Evolutionary conservation across 2,797 vertebrate species (phyloP).

Genomic region (Sciurus carolinensis): DNA sequence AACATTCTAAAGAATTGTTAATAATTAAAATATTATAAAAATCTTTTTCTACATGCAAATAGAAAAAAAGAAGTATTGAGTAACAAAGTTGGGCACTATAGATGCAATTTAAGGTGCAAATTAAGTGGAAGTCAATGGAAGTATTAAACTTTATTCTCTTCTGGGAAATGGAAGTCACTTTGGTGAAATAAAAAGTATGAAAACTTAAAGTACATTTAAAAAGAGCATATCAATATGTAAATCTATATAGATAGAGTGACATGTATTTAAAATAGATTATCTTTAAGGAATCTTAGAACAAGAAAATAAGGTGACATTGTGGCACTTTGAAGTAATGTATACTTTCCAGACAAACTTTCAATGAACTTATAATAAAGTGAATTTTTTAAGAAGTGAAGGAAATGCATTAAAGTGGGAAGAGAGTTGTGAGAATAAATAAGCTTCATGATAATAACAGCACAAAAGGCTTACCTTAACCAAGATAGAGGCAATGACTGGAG

Average conservation of each 20-base stretch:
- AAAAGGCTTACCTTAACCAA: neutral
- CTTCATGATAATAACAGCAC: neutral
- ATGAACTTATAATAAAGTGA: neutral
- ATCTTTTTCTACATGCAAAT: neutral
- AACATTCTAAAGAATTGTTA: neutral
- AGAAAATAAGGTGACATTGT: neutral
- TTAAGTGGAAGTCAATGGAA: neutral
- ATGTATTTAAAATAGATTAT: neutral
- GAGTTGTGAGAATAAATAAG: neutral
- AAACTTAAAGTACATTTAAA: neutral
- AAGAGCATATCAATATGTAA: neutral
- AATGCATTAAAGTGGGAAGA: neutral
- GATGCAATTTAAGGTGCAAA: neutral
- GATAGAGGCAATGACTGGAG: neutral
- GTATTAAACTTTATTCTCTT: neutral
- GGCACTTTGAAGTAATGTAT: neutral
- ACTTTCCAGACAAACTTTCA: neutral
- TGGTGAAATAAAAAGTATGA: neutral
- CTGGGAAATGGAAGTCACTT: neutral
- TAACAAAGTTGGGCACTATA: neutral
- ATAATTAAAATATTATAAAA: constrained; percentile 6
- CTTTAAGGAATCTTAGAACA: neutral
- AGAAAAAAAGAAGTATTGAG: neutral
- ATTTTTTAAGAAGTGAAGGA: neutral
- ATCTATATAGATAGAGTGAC: neutral